These are phyloP conservation scores for Drosophila sturtevanti DNA, from an alignment of 1,140 invertebrate species.

Conservation along the genomic window DNA sequence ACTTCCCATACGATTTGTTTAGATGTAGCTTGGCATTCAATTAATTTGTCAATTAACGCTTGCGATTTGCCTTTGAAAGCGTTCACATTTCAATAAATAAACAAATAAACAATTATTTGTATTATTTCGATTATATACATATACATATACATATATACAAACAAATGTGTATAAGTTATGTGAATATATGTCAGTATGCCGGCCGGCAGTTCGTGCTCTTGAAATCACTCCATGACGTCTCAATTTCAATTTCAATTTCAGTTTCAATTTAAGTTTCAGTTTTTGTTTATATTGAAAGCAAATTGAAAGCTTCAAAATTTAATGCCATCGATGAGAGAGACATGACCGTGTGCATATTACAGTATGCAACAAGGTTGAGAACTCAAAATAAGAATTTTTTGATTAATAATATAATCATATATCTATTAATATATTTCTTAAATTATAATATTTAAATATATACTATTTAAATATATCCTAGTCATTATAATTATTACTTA, in stretches of 20 bases:
- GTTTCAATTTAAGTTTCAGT: background rate
- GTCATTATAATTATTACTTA: too few relatives aligned
- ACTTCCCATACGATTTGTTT: too few relatives aligned
- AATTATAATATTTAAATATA: too few relatives aligned
- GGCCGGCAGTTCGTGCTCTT: conserved; percentile 19
- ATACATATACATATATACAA: too few relatives aligned
- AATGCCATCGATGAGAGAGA: background rate
- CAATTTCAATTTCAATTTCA: conserved; percentile 9
- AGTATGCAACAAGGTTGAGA: background rate
- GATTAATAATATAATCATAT: too few relatives aligned
- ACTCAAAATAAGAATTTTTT: too few relatives aligned
- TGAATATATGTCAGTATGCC: background rate
- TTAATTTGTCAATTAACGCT: conserved; percentile 53
- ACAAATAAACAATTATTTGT: conserved; percentile 17
- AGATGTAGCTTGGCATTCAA: conserved; percentile 37
- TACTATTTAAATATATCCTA: too few relatives aligned
- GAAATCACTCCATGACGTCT: conserved; percentile 14
- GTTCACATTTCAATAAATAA: conserved; percentile 29
- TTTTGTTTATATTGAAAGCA: background rate
- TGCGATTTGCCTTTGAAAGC: conserved; percentile 46
- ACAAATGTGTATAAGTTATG: conserved; percentile 22
- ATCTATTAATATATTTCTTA: too few relatives aligned
- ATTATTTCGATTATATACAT: conserved; percentile 1
- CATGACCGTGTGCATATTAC: conserved; percentile 3
- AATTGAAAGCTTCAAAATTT: conserved; percentile 3